A percentile compares a stretch with the other conserved stretches of the same genome.
phyloP scores from a whole-genome alignment of 37 sponge, comb jelly and placozoan species.

The Agelas oroides region DNA sequence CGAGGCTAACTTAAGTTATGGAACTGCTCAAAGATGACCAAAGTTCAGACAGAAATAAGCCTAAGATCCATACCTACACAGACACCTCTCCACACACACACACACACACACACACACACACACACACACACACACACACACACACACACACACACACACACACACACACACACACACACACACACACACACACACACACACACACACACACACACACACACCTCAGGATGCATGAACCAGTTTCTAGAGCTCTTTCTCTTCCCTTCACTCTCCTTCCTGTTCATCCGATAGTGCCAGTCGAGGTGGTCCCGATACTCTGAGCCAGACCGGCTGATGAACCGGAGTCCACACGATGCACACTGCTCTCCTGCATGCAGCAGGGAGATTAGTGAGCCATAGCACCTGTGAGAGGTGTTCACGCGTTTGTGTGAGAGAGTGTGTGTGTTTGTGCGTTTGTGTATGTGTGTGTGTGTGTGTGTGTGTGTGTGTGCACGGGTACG shows the following conservation, averaged over 20 bases:
- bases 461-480: neutral
- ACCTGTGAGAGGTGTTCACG: too few species aligned
- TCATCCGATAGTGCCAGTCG: constrained; percentile 94
- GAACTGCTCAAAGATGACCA: too few species aligned
- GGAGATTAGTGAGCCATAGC: constrained; percentile 46
- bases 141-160: too few species aligned
- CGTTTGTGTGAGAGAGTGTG: too few species aligned
- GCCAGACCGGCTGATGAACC: constrained; percentile 65
- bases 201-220: constrained; percentile 16
- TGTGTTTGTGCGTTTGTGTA: neutral
- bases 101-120: constrained; percentile 27
- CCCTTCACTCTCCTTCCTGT: constrained; percentile 60
- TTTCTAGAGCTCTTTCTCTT: constrained; percentile 43
- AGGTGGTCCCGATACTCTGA: constrained; percentile 81
- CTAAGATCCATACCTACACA: too few species aligned
- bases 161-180: neutral
- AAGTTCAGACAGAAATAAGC: too few species aligned
- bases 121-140: constrained; percentile 21
- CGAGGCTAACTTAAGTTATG: too few species aligned
- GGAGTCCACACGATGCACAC: constrained; percentile 90
- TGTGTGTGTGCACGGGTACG: too few species aligned
- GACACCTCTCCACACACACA: neutral
- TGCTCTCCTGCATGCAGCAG: constrained; percentile 81
- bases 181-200: neutral
- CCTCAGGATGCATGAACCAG: constrained; percentile 85